Evolutionary conservation across 2,797 vertebrate species (phyloP), one percentile per base, ranked within the genome.

Genomic region (Capromys pilorides): DNA sequence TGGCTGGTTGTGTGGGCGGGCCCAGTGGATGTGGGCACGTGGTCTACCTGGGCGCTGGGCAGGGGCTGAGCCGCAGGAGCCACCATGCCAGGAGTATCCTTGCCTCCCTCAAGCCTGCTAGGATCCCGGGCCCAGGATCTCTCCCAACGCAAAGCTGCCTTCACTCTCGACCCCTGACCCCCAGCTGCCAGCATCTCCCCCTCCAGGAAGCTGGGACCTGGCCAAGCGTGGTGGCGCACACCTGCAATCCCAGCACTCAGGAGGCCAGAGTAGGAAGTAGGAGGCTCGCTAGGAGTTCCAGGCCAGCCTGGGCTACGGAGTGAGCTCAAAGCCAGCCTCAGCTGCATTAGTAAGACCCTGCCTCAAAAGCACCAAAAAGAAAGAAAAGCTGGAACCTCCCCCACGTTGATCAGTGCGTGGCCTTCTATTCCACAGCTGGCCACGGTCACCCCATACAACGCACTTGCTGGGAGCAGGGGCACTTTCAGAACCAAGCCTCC

Each of bases 341-440:
- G 54, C 54, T 57, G 14, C 54, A 18, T 57, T 5, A 57, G 54
- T 18, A 14, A 57, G 54, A 57, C 54, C 54, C 14, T 57, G 54
- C 1, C 16, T 57, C 54, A 57, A 57, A 57, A 57, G 54, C 54
- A 57, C 16, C 16, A 57, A 57, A 57, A 57, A 18, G 16, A 57
- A 57, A 57, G 16, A 16, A 62, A 62, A 33, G 0, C 75, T 3
- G 69, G 19, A 19, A 11, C 24, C 69, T 11, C 54, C 31, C 45
- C 1, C 5, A 0, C 11, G 2, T 28, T 45, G 2, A 1, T 33
- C 7, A 5, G 73, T 0, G 0, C 3, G 1, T 2, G 2, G 75
- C 69, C n/a, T 69, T 66, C 90, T 14, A 2, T 8, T 19, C 13
- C 1, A n/a, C 21, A 26, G 67, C 90, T 41, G 11, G 3, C 31